Percentiles rank a stretch among this genome's conserved stretches.
phyloP scores from a whole-genome alignment of 2,888 invertebrate genomes.

The Biston stratarius region DNA sequence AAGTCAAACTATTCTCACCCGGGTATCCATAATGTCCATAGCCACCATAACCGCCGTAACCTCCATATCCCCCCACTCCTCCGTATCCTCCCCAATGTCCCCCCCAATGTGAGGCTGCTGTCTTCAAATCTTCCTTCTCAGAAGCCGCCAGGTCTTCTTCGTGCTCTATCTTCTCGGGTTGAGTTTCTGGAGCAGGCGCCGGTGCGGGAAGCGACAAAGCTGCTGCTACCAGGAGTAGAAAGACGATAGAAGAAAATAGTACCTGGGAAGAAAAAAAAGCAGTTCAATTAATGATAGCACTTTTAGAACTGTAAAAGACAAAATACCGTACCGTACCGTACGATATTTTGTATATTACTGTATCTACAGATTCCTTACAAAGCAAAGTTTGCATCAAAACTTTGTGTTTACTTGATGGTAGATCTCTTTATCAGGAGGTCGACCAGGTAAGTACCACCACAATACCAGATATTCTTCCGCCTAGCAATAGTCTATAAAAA shows the following conservation, averaged over 20 bases:
- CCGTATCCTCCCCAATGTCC: constrained; percentile 58
- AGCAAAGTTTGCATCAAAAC: too few species aligned
- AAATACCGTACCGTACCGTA: too few species aligned
- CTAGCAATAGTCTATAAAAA: too few species aligned
- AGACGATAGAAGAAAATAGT: constrained; percentile 56
- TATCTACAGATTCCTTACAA: too few species aligned
- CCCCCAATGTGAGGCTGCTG: constrained; percentile 76
- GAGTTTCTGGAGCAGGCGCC: constrained; percentile 38
- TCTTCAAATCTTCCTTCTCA: constrained; percentile 74
- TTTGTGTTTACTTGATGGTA: too few species aligned
- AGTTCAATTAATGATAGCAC: too few species aligned
- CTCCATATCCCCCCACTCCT: constrained; percentile 48
- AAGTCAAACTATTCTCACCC: not conserved
- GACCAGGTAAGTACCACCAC: too few species aligned
- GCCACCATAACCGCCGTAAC: constrained; percentile 41
- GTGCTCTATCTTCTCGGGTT: constrained; percentile 45
- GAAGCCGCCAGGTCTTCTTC: constrained; percentile 57
- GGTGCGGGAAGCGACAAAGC: constrained; percentile 57
- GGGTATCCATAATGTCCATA: constrained; percentile 11
- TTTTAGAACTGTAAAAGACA: too few species aligned
- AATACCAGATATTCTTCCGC: too few species aligned
- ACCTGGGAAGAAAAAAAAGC: constrained; percentile 54
- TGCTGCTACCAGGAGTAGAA: constrained; percentile 61
- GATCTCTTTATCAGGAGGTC: too few species aligned
- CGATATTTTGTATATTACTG: too few species aligned